These are phyloP conservation scores for Anthopleura sola DNA, from an alignment of 64 coral and sea anemone species.

Conservation along the genomic window DNA sequence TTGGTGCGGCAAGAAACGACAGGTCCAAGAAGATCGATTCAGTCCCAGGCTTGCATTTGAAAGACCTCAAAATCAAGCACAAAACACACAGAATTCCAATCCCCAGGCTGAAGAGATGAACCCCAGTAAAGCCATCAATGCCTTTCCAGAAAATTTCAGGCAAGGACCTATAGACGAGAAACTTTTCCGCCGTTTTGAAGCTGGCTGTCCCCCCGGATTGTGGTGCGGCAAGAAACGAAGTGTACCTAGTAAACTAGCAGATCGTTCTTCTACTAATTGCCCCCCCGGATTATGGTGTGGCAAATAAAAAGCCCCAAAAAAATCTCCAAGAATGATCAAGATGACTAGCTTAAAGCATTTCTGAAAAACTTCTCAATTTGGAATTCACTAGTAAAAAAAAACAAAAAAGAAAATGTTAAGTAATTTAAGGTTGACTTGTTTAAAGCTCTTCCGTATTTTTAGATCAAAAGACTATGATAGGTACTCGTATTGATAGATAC, in stretches of 20 bases:
- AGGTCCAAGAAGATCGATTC: neutral
- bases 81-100: neutral
- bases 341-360: neutral
- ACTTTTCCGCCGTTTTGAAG: neutral
- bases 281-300: conserved; percentile 64
- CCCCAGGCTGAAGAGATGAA: neutral
- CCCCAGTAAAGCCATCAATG: neutral
- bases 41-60: neutral
- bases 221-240: conserved; percentile 67
- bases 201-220: conserved; percentile 43
- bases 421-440: neutral
- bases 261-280: conserved; percentile 31
- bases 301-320: neutral
- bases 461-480: neutral
- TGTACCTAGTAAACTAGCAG: neutral
- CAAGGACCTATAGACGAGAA: neutral
- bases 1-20: conserved; percentile 50
- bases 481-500: neutral
- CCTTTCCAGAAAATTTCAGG: neutral
- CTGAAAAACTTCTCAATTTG: neutral
- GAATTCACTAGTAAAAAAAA: neutral
- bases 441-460: neutral
- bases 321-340: neutral
- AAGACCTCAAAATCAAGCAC: neutral
- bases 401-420: neutral